phyloP scores from a whole-genome alignment of 1,140 invertebrate species.

The Aphidius ervi region DNA sequence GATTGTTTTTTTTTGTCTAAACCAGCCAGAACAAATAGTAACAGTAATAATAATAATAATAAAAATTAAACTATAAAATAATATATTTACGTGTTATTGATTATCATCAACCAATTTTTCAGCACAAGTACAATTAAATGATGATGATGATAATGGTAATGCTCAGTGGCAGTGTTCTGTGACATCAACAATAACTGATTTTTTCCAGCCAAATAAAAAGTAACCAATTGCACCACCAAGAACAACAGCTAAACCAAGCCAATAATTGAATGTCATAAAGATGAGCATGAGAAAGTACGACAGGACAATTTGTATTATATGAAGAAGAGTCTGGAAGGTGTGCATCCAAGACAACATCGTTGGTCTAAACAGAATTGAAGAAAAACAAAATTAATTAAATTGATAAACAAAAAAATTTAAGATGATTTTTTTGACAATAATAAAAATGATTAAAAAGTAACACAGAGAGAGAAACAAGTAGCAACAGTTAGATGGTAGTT shows the following conservation, averaged over 20 bases:
- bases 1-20: no score
- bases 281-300: conserved; percentile 95
- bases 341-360: conserved; percentile 77
- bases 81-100: conserved; percentile 13
- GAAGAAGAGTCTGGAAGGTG: conserved; percentile 81
- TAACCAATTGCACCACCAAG: conserved; percentile 86
- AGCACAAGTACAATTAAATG: neutral
- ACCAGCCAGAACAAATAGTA: no score
- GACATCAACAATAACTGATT: conserved; percentile 83
- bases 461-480: no score
- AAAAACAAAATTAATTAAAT: conserved; percentile 4
- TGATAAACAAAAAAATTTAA: conserved; percentile 5
- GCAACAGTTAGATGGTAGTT: no score
- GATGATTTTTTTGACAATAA: neutral
- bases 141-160: no score
- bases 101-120: neutral
- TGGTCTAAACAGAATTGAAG: conserved; percentile 58
- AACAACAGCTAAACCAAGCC: conserved; percentile 87
- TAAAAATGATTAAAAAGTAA: no score
- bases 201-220: conserved; percentile 92
- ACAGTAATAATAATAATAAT: no score
- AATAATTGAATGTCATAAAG: conserved; percentile 98
- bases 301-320: conserved; percentile 83
- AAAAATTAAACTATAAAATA: neutral
- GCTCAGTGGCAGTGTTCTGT: conserved; percentile 85